These are phyloP conservation scores for Arctopsyche grandis DNA, from an alignment of 1,140 invertebrate genomes.

Conservation along the genomic window DNA sequence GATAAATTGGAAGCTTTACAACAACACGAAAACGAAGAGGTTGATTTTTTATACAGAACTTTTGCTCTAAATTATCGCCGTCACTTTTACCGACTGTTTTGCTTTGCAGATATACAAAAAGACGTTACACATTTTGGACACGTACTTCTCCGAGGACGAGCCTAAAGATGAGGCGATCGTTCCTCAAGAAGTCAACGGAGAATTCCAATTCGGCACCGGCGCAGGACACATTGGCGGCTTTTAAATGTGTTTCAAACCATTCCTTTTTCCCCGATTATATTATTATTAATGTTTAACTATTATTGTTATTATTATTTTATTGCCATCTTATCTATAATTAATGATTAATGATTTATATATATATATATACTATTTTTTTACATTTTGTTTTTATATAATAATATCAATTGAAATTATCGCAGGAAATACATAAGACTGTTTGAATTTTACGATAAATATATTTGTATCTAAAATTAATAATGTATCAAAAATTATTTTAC, in stretches of 20 bases:
- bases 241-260: slow-evolving; percentile 30
- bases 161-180: slow-evolving; percentile 63
- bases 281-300: not conserved
- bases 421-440: too few species aligned
- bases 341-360: too few species aligned
- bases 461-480: too few species aligned
- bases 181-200: slow-evolving; percentile 56
- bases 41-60: slow-evolving; percentile 58
- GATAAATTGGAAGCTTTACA: slow-evolving; percentile 95
- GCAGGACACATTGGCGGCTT: slow-evolving; percentile 50
- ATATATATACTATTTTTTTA: too few species aligned
- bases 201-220: slow-evolving; percentile 59
- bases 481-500: too few species aligned
- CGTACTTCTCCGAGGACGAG: slow-evolving; percentile 75
- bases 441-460: too few species aligned
- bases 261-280: not conserved
- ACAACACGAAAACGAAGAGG: slow-evolving; percentile 96
- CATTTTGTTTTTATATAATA: too few species aligned
- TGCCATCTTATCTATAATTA: not conserved
- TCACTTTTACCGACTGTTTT: too few species aligned
- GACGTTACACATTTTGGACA: slow-evolving; percentile 82
- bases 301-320: not conserved
- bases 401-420: too few species aligned
- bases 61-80: slow-evolving; percentile 1
- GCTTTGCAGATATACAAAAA: slow-evolving; percentile 91